Evolutionary conservation across 2,888 invertebrate species (phyloP).

Genomic region (Galerucella nymphaeae): DNA sequence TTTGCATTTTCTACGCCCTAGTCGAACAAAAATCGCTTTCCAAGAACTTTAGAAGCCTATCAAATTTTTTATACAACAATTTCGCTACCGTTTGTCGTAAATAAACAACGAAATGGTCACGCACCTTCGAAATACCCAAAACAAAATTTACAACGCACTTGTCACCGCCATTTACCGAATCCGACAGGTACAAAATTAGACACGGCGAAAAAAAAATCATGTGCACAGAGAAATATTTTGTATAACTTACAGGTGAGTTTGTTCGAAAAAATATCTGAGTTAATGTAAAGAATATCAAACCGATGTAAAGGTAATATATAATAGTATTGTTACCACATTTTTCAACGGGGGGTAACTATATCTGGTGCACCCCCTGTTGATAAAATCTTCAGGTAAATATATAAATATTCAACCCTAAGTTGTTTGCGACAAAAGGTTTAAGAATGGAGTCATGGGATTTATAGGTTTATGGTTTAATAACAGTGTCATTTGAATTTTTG

Average conservation of each 20-base stretch:
- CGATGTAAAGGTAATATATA: not conserved
- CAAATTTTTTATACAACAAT: slow-evolving; percentile 31
- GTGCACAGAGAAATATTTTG: slow-evolving; percentile 7
- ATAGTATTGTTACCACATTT: slow-evolving; percentile 28
- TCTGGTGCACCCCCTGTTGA: slow-evolving; percentile 36
- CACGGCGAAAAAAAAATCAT: not conserved
- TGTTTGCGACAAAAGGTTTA: slow-evolving; percentile 31
- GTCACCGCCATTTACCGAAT: slow-evolving; percentile 28
- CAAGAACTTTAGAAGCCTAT: not conserved
- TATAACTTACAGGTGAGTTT: not conserved
- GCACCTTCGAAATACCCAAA: slow-evolving; percentile 22
- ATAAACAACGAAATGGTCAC: slow-evolving; percentile 13
- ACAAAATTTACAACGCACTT: slow-evolving; percentile 33
- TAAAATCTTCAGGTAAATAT: slow-evolving; percentile 33
- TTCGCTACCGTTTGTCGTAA: slow-evolving; percentile 16
- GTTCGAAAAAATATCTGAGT: not conserved
- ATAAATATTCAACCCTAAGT: slow-evolving; percentile 34
- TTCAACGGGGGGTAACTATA: slow-evolving; percentile 40
- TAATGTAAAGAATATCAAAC: not conserved
- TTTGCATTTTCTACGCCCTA: not conserved
- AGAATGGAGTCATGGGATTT: slow-evolving; percentile 39
- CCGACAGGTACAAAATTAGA: slow-evolving; percentile 25
- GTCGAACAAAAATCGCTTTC: not conserved
- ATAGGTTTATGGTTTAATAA: slow-evolving; percentile 48
- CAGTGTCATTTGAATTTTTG: slow-evolving; percentile 23